These are phyloP conservation scores for Agapornis roseicollis DNA, from an alignment of 2,113 vertebrate species.

Conservation along the genomic window DNA sequence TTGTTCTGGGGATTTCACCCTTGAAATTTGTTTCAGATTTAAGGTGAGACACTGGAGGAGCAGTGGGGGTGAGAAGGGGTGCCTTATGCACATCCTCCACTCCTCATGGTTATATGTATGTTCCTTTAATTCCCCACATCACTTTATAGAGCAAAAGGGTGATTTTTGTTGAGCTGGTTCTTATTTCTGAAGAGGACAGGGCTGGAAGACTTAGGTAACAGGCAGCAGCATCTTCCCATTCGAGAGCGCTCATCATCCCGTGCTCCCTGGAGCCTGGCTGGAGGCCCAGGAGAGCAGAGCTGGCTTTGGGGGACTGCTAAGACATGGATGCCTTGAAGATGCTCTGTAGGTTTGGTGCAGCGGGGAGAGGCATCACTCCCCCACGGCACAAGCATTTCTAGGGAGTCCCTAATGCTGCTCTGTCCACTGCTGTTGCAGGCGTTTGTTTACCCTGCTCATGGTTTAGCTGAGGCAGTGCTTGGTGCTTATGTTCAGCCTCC, in stretches of 20 bases:
- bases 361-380: not conserved
- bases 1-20: not conserved
- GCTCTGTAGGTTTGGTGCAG: not conserved
- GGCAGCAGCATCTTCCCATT: not conserved
- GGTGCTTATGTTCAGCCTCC: not conserved
- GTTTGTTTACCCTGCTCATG: not conserved
- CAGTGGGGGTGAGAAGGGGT: not conserved
- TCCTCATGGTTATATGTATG: rapidly evolving
- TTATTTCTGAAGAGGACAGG: not conserved
- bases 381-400: rapidly evolving
- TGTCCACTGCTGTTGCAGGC: not conserved
- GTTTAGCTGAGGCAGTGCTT: not conserved
- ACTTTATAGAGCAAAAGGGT: not conserved
- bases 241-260: not conserved
- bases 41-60: not conserved
- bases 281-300: not conserved
- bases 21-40: not conserved
- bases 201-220: not conserved
- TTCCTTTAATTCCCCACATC: not conserved
- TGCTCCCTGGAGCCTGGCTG: not conserved
- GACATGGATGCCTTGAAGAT: not conserved
- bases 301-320: not conserved
- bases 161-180: not conserved
- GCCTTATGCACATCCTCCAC: rapidly evolving
- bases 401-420: not conserved